These are phyloP conservation scores for Lasius fuliginosus DNA, from an alignment of 2,888 invertebrate genomes.

Conservation along the genomic window DNA sequence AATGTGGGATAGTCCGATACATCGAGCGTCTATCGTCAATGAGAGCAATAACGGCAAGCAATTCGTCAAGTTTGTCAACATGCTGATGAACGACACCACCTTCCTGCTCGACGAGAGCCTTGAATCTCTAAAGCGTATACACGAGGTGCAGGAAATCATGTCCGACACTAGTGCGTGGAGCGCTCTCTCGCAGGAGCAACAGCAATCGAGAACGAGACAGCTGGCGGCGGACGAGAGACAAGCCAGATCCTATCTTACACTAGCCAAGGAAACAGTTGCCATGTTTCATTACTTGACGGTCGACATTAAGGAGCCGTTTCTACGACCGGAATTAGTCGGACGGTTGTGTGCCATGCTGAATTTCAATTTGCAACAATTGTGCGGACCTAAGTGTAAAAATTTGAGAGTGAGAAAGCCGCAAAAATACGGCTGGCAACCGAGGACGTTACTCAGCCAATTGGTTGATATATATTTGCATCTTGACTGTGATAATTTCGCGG, in stretches of 20 bases:
- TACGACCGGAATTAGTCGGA: slow-evolving; percentile 97
- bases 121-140: slow-evolving; percentile 95
- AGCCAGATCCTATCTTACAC: slow-evolving; percentile 95
- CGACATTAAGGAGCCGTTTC: slow-evolving; percentile 97
- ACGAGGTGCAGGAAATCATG: slow-evolving; percentile 95
- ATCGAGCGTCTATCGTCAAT: slow-evolving; percentile 94
- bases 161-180: slow-evolving; percentile 91
- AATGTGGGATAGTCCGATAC: slow-evolving; percentile 97
- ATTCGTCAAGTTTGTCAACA: slow-evolving; percentile 98
- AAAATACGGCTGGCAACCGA: slow-evolving; percentile 99
- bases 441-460: slow-evolving; percentile 95
- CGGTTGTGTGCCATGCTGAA: slow-evolving; percentile 99
- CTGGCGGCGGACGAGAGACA: slow-evolving; percentile 94
- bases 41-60: slow-evolving; percentile 97
- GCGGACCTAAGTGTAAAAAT: slow-evolving; percentile 98
- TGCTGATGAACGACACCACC: slow-evolving; percentile 99
- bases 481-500: slow-evolving; percentile 96
- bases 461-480: slow-evolving; percentile 99
- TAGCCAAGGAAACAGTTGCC: slow-evolving; percentile 98
- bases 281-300: slow-evolving; percentile 99
- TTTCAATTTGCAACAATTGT: slow-evolving; percentile 98
- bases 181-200: slow-evolving; percentile 90
- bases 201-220: slow-evolving; percentile 92
- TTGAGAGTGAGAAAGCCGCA: slow-evolving; percentile 97
- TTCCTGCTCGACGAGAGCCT: slow-evolving; percentile 98